Evolutionary conservation across 35 echinoderm and acorn worm genomes (phyloP), one percentile per base, ranked within the genome.

Genomic region (Nesometra sesokonis): DNA sequence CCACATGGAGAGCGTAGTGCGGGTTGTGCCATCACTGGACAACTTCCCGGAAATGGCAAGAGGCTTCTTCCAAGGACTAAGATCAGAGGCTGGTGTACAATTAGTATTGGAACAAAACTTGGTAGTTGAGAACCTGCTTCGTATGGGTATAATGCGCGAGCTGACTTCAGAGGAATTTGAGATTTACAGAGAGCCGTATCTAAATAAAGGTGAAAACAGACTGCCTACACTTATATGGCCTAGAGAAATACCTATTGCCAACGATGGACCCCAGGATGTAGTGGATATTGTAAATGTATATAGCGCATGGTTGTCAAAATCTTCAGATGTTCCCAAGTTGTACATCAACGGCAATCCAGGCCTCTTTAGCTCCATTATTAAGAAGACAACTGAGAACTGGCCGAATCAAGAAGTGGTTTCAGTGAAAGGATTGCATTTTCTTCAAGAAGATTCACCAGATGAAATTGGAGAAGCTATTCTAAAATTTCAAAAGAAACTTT

Each of bases 361-460:
- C 1, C 91, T 93, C 86, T 91, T 97, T 43, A 91, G 88, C 85
- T 32, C 81, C 11, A 79, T 37, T 3, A 80, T 93, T 52, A 34
- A 35, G 35, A 77, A 86, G 32, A 40, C n/a, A 13, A 86, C 17
- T 27, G 47, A 33, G n/a, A 29, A 87, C 39, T 97, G 91, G 91
- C 91, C 86, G 3, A 97, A 97, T 52, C 88, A 93, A 23, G 79
- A 86, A 77, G 77, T 80, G 11, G 86, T 91, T 8, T 32, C 47
- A 33, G 91, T 88, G 0, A 92, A 90, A 86, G 94, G 94, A 0
- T 32, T 85, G 17, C 94, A 93, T 67, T 97, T 91, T 57, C 46
- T 97, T 17, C 94, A 93, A 78, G 94, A 97, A 76, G 94, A 97
- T 92, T 89, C n/a, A n/a, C n/a, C n/a, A n/a, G n/a, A n/a, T n/a